Evolutionary conservation across 2,113 vertebrate species (phyloP), one percentile per base, ranked within the genome.

Genomic region (Syngnathus typhle): DNA sequence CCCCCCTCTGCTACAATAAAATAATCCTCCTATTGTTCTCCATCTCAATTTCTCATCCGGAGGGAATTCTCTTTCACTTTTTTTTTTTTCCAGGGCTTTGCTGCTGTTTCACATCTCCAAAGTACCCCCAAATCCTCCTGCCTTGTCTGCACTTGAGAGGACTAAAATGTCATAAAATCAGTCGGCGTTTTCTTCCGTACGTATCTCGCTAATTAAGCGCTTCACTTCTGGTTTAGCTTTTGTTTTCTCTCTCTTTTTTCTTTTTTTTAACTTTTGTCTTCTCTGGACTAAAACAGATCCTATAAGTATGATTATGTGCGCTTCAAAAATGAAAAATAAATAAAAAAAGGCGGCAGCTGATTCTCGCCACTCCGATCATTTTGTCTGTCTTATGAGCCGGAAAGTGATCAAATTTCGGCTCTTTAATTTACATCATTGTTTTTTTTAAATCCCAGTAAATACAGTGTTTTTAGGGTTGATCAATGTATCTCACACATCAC

Each of bases 191-290:
- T 83, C 54, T 58, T 58, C 15, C 36, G 23, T 78, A 79, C 81
- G 76, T 90, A 84, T 89, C 83, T 75, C 81, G 82, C 77, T 90
- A 88, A 90, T 88, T 89, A 90, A 85, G 84, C 74, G 70, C 78
- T 23, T 21, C 10, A 4, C 13, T 46, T 13, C 19, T n/a, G 18
- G 7, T 10, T 11, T 21, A 11, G 19, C n/a, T 54, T 23, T 21
- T 54, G 6, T 49, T 6, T 18, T 13, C 16, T 47, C 19, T 19
- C 9, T 18, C 6, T n/a, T 2, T n/a, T 7, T 6, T 6, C 15
- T 56, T 56, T 56, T 56, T 54, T 56, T 19, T 8, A 1, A 0
- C 11, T 7, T 51, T 21, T 52, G 3, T 7, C 27, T 15, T 12
- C 15, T 16, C 55, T 5, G 5, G 27, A 58, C 11, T 18, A 58